Conservation (phyloP, 2,113 vertebrate species). For the Neolamprologus sp. region DNA sequence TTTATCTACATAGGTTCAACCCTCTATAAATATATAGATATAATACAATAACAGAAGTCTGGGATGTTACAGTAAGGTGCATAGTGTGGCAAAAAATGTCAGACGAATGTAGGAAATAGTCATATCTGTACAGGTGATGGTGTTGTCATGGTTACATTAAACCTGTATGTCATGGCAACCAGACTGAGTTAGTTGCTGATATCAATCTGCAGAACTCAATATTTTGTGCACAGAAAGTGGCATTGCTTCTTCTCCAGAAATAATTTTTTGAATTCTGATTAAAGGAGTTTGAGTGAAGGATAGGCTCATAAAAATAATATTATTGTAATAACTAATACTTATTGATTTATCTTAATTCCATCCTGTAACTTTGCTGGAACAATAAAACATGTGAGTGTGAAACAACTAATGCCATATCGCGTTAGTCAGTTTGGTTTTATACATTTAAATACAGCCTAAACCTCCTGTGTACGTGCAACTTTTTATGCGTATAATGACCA, state of each 20-base stretch:
- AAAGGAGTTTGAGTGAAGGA: neutral
- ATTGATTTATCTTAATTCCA: neutral
- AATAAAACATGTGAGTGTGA: neutral
- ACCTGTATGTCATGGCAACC: slow-evolving; percentile 18
- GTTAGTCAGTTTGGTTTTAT: neutral
- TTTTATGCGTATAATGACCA: neutral
- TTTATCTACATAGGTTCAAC: neutral
- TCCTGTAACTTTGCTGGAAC: neutral
- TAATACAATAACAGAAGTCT: neutral
- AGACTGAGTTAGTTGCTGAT: neutral
- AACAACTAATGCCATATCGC: neutral
- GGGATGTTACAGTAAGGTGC: neutral
- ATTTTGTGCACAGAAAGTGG: neutral
- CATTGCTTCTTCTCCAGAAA: neutral
- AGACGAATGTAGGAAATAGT: neutral
- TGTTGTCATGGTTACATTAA: slow-evolving; percentile 57
- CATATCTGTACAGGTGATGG: slow-evolving; percentile 15
- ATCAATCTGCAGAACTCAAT: neutral
- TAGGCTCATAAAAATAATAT: neutral
- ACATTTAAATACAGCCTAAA: neutral
- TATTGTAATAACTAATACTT: neutral
- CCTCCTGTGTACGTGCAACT: neutral
- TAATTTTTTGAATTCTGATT: neutral
- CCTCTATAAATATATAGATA: neutral
- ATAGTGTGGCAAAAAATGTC: neutral